Percentiles rank a stretch among this genome's conserved stretches.
Evolutionary conservation across 2,888 invertebrate genomes (phyloP).

Genomic region (Drosophila nigricruria): DNA sequence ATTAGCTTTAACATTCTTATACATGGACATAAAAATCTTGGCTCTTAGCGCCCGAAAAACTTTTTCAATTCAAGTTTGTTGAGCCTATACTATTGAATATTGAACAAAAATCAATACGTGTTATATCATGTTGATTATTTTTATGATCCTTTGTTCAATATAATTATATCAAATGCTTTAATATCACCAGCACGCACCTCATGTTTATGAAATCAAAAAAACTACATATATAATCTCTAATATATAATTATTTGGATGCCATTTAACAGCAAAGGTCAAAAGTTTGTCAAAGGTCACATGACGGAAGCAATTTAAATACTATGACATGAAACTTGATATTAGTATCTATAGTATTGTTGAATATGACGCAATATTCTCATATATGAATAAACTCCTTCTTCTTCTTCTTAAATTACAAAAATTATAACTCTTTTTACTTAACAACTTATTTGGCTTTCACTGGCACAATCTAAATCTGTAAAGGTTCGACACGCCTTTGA

Average conservation of each 20-base stretch:
- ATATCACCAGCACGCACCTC: constrained; percentile 16
- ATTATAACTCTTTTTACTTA: constrained; percentile 27
- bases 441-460: constrained; percentile 34
- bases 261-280: constrained; percentile 28
- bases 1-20: constrained; percentile 45
- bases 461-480: constrained; percentile 30
- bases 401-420: constrained; percentile 5
- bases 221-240: neutral
- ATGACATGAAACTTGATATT: neutral
- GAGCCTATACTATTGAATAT: constrained; percentile 31
- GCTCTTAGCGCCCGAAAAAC: constrained; percentile 14
- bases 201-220: too few species aligned
- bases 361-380: constrained; percentile 40
- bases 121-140: constrained; percentile 45
- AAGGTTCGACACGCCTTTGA: constrained; percentile 24
- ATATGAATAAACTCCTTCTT: constrained; percentile 11
- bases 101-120: constrained; percentile 60
- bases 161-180: neutral
- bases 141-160: constrained; percentile 10
- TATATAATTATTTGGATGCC: neutral
- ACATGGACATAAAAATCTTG: constrained; percentile 3
- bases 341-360: neutral
- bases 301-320: constrained; percentile 13
- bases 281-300: neutral
- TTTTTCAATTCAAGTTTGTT: constrained; percentile 49